phyloP scores from a whole-genome alignment of 37 sponge, comb jelly and placozoan genomes.

The Bolinopsis microptera region DNA sequence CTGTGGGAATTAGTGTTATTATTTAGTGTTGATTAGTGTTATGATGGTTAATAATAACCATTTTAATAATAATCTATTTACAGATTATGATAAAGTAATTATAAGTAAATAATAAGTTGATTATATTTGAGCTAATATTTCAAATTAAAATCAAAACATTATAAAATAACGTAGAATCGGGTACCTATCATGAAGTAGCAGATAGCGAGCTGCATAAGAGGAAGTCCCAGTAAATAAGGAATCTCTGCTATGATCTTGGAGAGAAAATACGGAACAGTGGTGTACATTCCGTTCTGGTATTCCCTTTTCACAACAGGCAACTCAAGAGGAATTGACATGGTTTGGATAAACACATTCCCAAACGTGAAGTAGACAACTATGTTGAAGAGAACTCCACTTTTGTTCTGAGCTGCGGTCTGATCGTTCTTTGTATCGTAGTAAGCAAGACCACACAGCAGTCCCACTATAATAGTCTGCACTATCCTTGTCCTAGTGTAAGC shows the following conservation, averaged over 20 bases:
- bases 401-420: slow-evolving; percentile 55
- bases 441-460: slow-evolving; percentile 43
- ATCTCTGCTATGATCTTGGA: slow-evolving; percentile 64
- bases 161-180: too few relatives aligned
- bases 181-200: slow-evolving; percentile 62
- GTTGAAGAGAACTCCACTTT: slow-evolving; percentile 56
- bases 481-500: slow-evolving; percentile 33
- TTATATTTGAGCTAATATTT: too few relatives aligned
- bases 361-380: slow-evolving; percentile 48
- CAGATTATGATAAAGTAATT: too few relatives aligned
- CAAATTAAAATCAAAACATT: too few relatives aligned
- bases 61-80: too few relatives aligned
- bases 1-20: too few relatives aligned
- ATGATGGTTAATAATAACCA: too few relatives aligned
- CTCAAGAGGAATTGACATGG: slow-evolving; percentile 63
- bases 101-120: background rate
- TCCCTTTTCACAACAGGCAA: slow-evolving; percentile 60
- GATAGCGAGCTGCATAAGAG: slow-evolving; percentile 44
- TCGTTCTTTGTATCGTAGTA: slow-evolving; percentile 57
- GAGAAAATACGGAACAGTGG: slow-evolving; percentile 57
- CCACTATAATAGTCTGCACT: slow-evolving; percentile 38
- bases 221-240: slow-evolving; percentile 21
- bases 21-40: too few relatives aligned
- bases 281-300: slow-evolving; percentile 35
- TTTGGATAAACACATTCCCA: slow-evolving; percentile 52